These are phyloP conservation scores for Callyntrura guangdongensis DNA, from an alignment of 2,888 invertebrate species.

Conservation along the genomic window DNA sequence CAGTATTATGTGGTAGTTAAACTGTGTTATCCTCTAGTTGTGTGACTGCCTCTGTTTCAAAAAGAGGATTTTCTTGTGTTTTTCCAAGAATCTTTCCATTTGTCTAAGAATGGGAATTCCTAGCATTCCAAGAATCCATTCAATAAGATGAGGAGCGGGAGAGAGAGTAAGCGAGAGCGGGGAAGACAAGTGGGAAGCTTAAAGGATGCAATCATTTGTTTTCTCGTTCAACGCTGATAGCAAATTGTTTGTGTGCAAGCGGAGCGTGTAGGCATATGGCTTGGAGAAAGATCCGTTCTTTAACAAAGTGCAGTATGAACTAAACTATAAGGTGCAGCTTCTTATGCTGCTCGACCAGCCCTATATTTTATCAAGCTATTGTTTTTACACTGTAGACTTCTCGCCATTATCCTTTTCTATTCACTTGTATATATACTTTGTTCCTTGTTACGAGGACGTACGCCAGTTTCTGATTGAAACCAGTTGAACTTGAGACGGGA, in stretches of 20 bases:
- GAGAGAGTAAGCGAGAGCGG: not conserved
- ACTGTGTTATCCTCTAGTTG: constrained; percentile 39
- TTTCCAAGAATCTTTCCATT: constrained; percentile 65
- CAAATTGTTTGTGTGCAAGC: constrained; percentile 9
- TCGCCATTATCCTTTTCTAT: no score
- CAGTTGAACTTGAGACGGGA: constrained; percentile 63
- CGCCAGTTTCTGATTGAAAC: constrained; percentile 50
- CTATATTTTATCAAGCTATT: no score
- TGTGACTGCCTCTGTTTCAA: constrained; percentile 5
- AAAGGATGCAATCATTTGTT: constrained; percentile 73
- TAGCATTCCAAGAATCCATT: constrained; percentile 72
- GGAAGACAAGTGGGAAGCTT: constrained; percentile 51
- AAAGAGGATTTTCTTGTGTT: constrained; percentile 64
- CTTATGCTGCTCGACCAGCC: no score
- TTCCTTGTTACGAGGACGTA: no score
- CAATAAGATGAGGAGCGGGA: constrained; percentile 47
- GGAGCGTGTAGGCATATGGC: not conserved
- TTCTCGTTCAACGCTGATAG: constrained; percentile 49
- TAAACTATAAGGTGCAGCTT: not conserved
- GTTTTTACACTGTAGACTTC: no score
- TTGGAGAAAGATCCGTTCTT: not conserved
- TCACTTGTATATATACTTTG: no score
- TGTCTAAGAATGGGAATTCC: constrained; percentile 66
- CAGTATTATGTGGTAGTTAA: constrained; percentile 43
- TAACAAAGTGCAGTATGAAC: not conserved